Evolutionary conservation across 30 jellyfish, hydroid and myxozoan species (phyloP), one percentile per base, ranked within the genome.

Genomic region (Morbakka virulenta): DNA sequence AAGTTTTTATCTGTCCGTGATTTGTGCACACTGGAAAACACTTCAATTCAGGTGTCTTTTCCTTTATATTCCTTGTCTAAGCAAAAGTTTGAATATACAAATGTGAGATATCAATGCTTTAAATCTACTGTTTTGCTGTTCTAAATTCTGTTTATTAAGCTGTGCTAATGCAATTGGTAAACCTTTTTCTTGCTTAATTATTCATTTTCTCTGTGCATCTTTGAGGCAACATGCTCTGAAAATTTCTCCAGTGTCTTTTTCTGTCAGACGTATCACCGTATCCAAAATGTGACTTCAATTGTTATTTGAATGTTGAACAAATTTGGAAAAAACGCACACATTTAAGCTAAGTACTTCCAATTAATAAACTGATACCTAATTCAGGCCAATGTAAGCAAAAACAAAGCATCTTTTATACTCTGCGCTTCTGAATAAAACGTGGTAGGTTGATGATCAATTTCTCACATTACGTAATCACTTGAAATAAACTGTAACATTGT

Each of bases 71-170:
- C 80, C 65, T 67, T 67, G 67, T 26, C 80, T 67, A 1, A 67
- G 67, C 80, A 34, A 33, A 41, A 69, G 35, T 47, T 70, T 70
- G 70, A 70, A 70, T 17, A 50, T 35, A 48, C 72, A 70, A 70
- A 70, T 25, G 82, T 70, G 82, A 23, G 72, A 33, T 17, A 70
- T 70, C 82, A 70, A 17, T 41, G 70, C 65, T 20, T 35, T 67
- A 67, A 67, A 67, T 17, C 80, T 67, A 28, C 33, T 31, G 11
- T 70, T 48, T 70, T 70, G 82, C 82, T 70, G 82, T 49, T 70
- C 34, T 35, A 48, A 70, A 47, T 24, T 33, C 70, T 70, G 82
- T 48, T 70, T 70, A 69, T 70, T 69, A 70, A 70, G 82, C 76
- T 70, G 82, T 31, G 47, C 2, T 35, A 48, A 17, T 17, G 47